Conservation (phyloP, 92 coral and sea anemone genomes). For the Phenganax subtilis region DNA sequence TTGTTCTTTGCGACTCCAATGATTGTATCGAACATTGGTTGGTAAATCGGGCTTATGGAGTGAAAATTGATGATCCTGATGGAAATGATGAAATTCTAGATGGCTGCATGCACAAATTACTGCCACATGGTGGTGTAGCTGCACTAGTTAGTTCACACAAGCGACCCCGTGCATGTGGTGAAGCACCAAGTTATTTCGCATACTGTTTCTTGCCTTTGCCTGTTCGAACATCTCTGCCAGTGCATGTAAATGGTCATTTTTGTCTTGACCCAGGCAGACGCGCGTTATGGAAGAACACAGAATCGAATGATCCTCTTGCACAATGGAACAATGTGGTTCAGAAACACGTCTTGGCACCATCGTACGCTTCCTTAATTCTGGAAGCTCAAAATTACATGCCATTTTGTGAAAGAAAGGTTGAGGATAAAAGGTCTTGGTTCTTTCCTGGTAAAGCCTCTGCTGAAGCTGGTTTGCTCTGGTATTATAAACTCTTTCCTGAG, state of each 20-base stretch:
- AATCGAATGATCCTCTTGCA: conserved; percentile 12
- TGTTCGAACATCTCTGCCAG: conserved; percentile 34
- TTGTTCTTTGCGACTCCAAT: conserved; percentile 31
- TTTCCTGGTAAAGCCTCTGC: conserved; percentile 20
- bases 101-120: conserved; percentile 8
- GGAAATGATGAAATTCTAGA: conserved; percentile 15
- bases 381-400: conserved; percentile 40
- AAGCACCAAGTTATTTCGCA: conserved; percentile 1
- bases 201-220: conserved; percentile 48
- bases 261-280: conserved; percentile 37
- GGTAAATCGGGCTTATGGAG: conserved; percentile 28
- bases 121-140: conserved; percentile 39
- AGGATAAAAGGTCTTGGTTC: background rate
- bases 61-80: background rate
- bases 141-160: conserved; percentile 13
- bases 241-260: conserved; percentile 48
- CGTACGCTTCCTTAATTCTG: conserved; percentile 25
- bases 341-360: conserved; percentile 36
- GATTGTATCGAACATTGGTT: conserved; percentile 30
- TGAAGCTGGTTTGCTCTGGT: conserved; percentile 28
- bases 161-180: background rate
- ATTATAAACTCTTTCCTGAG: conserved; percentile 35
- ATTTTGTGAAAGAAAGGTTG: background rate
- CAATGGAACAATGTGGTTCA: conserved; percentile 37
- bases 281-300: conserved; percentile 27